Evolutionary conservation across 2,113 vertebrate genomes (phyloP).

Genomic region (Edolisoma coerulescens): DNA sequence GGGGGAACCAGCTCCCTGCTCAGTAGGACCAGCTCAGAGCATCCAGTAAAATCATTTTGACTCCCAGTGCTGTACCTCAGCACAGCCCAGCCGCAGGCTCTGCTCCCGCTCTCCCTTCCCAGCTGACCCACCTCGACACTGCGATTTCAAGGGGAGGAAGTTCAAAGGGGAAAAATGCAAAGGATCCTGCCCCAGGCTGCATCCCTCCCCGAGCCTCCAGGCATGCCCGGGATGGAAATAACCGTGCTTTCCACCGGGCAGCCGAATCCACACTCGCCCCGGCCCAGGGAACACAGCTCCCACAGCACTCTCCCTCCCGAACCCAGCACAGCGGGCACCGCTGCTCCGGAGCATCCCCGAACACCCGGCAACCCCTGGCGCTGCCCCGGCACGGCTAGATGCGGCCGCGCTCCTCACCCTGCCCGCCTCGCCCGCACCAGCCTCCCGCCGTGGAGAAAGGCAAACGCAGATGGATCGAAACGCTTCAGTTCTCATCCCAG

Average conservation of each 20-base stretch:
- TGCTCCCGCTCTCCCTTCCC: background rate
- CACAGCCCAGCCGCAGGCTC: fast-evolving
- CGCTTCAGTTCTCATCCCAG: fast-evolving
- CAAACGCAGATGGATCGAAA: fast-evolving
- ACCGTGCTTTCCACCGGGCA: fast-evolving
- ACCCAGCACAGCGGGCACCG: fast-evolving
- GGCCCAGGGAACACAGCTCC: background rate
- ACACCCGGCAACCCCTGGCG: fast-evolving
- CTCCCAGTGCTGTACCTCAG: background rate
- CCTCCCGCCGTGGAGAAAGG: fast-evolving
- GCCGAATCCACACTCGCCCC: fast-evolving
- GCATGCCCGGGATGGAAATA: background rate
- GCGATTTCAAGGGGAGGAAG: background rate
- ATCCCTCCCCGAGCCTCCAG: fast-evolving
- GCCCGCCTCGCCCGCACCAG: fast-evolving
- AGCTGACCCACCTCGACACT: fast-evolving
- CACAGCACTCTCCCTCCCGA: background rate
- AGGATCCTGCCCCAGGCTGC: background rate
- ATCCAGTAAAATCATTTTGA: background rate
- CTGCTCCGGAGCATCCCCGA: background rate
- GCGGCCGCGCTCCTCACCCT: background rate
- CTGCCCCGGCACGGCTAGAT: background rate
- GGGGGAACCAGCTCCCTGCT: background rate
- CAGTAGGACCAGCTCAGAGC: background rate
- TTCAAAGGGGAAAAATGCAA: background rate